Percentiles rank a stretch among this genome's conserved stretches.
Conservation (phyloP, 2,113 vertebrate genomes). For the Ahaetulla prasina region DNA sequence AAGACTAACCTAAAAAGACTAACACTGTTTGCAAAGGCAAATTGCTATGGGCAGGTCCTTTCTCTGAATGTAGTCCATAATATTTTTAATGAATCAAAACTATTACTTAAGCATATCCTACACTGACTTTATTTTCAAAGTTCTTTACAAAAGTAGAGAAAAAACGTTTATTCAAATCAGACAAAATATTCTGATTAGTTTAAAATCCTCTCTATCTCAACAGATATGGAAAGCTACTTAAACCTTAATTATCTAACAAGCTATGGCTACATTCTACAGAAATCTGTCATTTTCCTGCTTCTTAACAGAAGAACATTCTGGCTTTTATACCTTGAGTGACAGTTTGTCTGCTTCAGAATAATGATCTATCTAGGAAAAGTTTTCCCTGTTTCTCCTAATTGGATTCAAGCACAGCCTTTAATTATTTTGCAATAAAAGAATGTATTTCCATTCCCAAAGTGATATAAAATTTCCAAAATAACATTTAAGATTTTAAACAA, state of each 20-base stretch:
- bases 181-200: not conserved
- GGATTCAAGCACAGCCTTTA: not conserved
- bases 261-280: not conserved
- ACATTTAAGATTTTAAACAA: conserved; percentile 37
- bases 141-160: not conserved
- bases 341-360: not conserved
- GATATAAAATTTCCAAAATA: conserved; percentile 47
- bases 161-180: not conserved
- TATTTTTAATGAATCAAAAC: not conserved
- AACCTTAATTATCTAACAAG: not conserved
- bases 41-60: not conserved
- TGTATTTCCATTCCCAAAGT: conserved; percentile 42
- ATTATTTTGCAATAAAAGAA: conserved; percentile 33
- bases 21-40: not conserved
- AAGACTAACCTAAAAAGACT: not conserved
- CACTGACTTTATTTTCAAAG: not conserved
- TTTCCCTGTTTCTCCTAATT: not conserved
- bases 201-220: not conserved
- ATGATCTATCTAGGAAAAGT: not conserved
- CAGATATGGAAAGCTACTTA: not conserved
- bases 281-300: not conserved
- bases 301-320: not conserved
- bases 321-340: not conserved
- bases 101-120: not conserved
- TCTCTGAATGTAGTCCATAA: not conserved